phyloP scores from a whole-genome alignment of 2,888 invertebrate species.

The Congeria kusceri region DNA sequence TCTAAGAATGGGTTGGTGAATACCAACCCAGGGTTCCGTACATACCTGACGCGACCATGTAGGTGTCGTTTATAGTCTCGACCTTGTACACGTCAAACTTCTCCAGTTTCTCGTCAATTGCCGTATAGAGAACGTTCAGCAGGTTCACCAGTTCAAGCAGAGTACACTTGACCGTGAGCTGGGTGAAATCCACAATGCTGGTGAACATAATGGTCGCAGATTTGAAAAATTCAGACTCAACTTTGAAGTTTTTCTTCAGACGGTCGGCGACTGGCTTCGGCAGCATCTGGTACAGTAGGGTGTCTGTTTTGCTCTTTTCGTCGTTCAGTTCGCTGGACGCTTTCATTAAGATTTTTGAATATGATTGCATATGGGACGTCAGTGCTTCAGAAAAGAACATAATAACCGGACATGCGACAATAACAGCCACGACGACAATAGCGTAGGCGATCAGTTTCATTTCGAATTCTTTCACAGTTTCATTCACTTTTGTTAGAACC shows the following conservation, averaged over 20 bases:
- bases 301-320: constrained; percentile 65
- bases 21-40: no score
- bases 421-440: constrained; percentile 44
- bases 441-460: constrained; percentile 70
- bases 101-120: constrained; percentile 66
- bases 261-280: constrained; percentile 68
- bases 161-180: constrained; percentile 45
- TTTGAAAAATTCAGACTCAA: constrained; percentile 73
- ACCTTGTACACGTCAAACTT: constrained; percentile 75
- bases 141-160: constrained; percentile 68
- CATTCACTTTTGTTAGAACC: constrained; percentile 58
- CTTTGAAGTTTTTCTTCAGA: constrained; percentile 63
- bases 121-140: constrained; percentile 67
- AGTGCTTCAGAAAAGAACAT: constrained; percentile 56
- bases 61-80: constrained; percentile 75
- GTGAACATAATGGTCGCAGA: constrained; percentile 73
- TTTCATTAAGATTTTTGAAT: constrained; percentile 70
- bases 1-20: no score
- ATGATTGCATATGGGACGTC: constrained; percentile 71
- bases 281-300: constrained; percentile 74
- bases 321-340: constrained; percentile 66
- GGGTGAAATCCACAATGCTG: constrained; percentile 66
- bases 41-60: constrained; percentile 77
- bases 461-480: constrained; percentile 85
- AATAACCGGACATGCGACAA: constrained; percentile 63